A percentile compares a stretch with the other conserved stretches of the same genome.
Evolutionary conservation across 2,888 invertebrate genomes (phyloP).

Genomic region (Microdon myrmicae): DNA sequence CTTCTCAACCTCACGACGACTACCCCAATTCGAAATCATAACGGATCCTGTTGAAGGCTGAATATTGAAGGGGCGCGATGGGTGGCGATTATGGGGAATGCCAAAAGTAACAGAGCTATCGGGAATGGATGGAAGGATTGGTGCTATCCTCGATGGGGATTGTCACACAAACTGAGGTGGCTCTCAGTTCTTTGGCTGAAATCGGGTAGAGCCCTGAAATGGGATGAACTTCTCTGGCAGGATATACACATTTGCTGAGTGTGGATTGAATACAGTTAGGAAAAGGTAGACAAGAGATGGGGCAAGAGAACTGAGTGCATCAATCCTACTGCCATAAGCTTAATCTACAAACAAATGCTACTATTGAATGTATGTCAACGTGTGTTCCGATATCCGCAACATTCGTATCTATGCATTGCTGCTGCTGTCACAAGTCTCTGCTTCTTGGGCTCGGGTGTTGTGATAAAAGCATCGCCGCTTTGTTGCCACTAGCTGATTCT

Average conservation of each 20-base stretch:
- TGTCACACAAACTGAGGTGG: slow-evolving; percentile 41
- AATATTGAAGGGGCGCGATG: too few relatives aligned
- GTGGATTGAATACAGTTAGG: slow-evolving; percentile 38
- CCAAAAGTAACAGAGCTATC: too few relatives aligned
- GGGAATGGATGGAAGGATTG: slow-evolving; percentile 3
- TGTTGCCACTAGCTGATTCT: not conserved
- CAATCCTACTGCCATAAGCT: slow-evolving; percentile 40
- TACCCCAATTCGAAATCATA: slow-evolving; percentile 40
- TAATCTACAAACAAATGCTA: slow-evolving; percentile 44
- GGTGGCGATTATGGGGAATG: slow-evolving; percentile 39
- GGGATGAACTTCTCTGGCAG: slow-evolving; percentile 31
- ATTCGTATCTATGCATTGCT: slow-evolving; percentile 38
- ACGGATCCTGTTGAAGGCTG: slow-evolving; percentile 28
- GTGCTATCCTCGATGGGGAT: slow-evolving; percentile 1
- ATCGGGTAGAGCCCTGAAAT: slow-evolving; percentile 13
- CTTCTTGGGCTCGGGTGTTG: slow-evolving; percentile 14
- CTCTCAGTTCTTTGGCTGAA: slow-evolving; percentile 5
- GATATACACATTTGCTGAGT: slow-evolving; percentile 34
- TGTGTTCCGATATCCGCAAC: slow-evolving; percentile 42
- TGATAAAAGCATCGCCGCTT: slow-evolving; percentile 34
- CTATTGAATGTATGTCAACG: slow-evolving; percentile 24
- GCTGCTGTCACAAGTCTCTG: slow-evolving; percentile 15
- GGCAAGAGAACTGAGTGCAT: slow-evolving; percentile 13
- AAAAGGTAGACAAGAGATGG: not conserved
- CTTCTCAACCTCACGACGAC: slow-evolving; percentile 14